Evolutionary conservation across 2,888 invertebrate genomes (phyloP).

Genomic region (Mylabris sibirica): DNA sequence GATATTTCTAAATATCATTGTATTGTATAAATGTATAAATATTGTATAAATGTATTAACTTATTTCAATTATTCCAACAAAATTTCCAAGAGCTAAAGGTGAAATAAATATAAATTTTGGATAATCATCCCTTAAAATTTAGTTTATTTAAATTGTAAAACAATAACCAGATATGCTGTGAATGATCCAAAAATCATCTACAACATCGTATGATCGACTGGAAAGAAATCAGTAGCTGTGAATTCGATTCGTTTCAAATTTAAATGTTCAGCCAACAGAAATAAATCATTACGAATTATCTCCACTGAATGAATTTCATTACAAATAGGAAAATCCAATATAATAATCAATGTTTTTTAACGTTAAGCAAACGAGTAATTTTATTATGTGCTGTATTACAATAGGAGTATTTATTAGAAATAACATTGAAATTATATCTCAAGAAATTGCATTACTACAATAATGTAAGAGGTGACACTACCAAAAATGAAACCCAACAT

Average conservation of each 20-base stretch:
- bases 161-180: constrained; percentile 28
- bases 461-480: constrained; percentile 31
- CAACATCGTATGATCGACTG: constrained; percentile 28
- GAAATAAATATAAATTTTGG: too few relatives aligned
- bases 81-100: too few relatives aligned
- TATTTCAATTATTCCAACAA: too few relatives aligned
- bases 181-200: constrained; percentile 28
- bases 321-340: constrained; percentile 23
- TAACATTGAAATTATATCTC: not conserved
- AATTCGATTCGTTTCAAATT: constrained; percentile 22
- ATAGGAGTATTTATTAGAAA: too few relatives aligned
- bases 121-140: not conserved
- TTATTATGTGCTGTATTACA: too few relatives aligned
- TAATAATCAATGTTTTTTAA: too few relatives aligned
- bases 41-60: too few relatives aligned
- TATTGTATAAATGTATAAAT: too few relatives aligned
- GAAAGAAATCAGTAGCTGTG: constrained; percentile 25
- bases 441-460: constrained; percentile 32
- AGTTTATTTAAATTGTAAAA: constrained; percentile 27
- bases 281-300: constrained; percentile 20
- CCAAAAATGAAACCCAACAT: constrained; percentile 31
- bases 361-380: too few relatives aligned
- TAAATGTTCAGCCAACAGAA: constrained; percentile 27
- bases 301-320: constrained; percentile 15
- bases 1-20: too few relatives aligned